Conservation (phyloP, 2,888 invertebrate genomes). For the Pristionchus entomophagus region DNA sequence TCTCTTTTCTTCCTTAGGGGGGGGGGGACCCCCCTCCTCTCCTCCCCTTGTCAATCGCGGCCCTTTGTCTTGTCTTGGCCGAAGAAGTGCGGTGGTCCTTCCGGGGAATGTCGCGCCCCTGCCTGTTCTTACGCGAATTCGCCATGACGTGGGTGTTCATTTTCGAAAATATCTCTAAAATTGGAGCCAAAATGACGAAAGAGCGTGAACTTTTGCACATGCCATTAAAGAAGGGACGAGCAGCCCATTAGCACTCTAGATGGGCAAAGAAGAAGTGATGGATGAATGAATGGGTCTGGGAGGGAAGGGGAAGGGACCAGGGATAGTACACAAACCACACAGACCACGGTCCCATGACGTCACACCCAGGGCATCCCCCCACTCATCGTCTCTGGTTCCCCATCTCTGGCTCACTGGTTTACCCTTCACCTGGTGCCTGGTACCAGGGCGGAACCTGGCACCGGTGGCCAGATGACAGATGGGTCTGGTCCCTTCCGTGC, state of each 20-base stretch:
- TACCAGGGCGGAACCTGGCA: too few species aligned
- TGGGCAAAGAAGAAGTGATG: background rate
- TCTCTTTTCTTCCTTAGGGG: background rate
- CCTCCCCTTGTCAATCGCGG: background rate
- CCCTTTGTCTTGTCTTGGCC: background rate
- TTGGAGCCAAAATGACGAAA: background rate
- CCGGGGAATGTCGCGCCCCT: background rate
- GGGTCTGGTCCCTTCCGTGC: background rate
- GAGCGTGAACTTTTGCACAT: background rate
- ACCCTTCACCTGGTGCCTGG: too few species aligned
- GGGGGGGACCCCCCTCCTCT: background rate
- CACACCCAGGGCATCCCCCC: background rate
- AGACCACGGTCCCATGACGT: background rate
- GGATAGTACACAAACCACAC: background rate
- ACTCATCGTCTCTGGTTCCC: background rate
- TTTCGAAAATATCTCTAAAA: background rate
- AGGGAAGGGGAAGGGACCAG: background rate
- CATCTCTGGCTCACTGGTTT: background rate
- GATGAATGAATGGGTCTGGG: background rate
- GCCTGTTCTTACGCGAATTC: background rate
- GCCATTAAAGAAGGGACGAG: background rate
- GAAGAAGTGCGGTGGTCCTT: background rate
- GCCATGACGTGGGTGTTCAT: background rate
- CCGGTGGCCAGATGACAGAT: background rate
- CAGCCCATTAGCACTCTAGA: slow-evolving; percentile 20